These are phyloP conservation scores for Lerista edwardsae DNA, from an alignment of 2,797 vertebrate species.

Conservation along the genomic window DNA sequence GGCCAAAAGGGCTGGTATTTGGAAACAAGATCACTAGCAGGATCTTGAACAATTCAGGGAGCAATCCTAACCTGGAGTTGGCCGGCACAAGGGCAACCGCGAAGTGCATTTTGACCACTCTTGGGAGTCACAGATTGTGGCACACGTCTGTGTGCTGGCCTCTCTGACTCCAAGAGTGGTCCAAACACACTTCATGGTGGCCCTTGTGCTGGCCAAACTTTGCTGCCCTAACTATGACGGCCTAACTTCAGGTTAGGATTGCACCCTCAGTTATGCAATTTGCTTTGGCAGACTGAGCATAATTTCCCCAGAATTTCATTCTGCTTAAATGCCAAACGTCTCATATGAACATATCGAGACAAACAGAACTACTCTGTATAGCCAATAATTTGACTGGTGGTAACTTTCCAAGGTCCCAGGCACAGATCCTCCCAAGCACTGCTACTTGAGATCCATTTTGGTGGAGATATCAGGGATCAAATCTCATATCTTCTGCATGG, in stretches of 20 bases:
- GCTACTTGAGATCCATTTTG: not conserved
- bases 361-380: not conserved
- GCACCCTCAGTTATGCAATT: not conserved
- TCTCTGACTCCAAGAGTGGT: too few species aligned
- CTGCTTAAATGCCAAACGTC: not conserved
- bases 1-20: too few species aligned
- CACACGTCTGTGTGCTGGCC: too few species aligned
- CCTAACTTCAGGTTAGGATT: too few species aligned
- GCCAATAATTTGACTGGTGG: not conserved
- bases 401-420: not conserved
- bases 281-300: not conserved
- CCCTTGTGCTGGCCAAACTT: too few species aligned
- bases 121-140: too few species aligned
- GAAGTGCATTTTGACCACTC: too few species aligned
- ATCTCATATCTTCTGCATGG: not conserved
- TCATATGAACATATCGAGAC: not conserved
- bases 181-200: too few species aligned
- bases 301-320: not conserved
- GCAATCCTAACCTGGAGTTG: too few species aligned
- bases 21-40: not conserved
- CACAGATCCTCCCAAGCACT: not conserved
- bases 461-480: not conserved
- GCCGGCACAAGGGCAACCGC: too few species aligned
- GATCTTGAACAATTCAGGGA: not conserved
- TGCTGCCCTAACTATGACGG: too few species aligned